Evolutionary conservation across 2,113 vertebrate species (phyloP).

Genomic region (Indicator indicator): DNA sequence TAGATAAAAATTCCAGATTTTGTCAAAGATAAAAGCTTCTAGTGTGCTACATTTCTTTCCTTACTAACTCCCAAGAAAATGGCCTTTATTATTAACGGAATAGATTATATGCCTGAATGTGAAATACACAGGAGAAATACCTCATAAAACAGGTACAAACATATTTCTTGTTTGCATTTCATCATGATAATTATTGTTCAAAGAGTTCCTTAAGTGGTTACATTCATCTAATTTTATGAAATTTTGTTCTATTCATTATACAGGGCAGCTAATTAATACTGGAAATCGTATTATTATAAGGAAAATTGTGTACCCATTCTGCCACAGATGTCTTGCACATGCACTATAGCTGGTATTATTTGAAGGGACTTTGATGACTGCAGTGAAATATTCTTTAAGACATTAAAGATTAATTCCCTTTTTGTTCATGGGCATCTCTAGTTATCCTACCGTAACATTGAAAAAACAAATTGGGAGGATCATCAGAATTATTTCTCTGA

Average conservation of each 20-base stretch:
- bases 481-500: conserved; percentile 35
- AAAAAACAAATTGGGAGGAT: conserved; percentile 31
- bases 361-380: conserved; percentile 64
- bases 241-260: conserved; percentile 61
- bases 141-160: conserved; percentile 28
- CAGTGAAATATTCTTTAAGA: conserved; percentile 18
- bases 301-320: conserved; percentile 26
- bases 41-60: conserved; percentile 35
- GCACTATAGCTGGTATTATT: conserved; percentile 57
- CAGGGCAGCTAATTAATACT: conserved; percentile 72
- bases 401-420: not conserved
- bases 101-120: conserved; percentile 31
- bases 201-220: conserved; percentile 63
- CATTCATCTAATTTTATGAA: conserved; percentile 53
- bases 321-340: conserved; percentile 32
- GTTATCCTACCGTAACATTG: conserved; percentile 31
- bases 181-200: conserved; percentile 65
- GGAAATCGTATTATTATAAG: conserved; percentile 46
- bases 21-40: not conserved
- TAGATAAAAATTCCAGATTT: not conserved
- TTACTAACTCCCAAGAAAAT: conserved; percentile 35
- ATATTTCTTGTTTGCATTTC: conserved; percentile 62
- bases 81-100: conserved; percentile 59
- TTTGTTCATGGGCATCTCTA: conserved; percentile 7
- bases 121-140: conserved; percentile 33